Base-by-base conservation (phyloP, 2,113 vertebrate species). In the Cathartes aura region DNA sequence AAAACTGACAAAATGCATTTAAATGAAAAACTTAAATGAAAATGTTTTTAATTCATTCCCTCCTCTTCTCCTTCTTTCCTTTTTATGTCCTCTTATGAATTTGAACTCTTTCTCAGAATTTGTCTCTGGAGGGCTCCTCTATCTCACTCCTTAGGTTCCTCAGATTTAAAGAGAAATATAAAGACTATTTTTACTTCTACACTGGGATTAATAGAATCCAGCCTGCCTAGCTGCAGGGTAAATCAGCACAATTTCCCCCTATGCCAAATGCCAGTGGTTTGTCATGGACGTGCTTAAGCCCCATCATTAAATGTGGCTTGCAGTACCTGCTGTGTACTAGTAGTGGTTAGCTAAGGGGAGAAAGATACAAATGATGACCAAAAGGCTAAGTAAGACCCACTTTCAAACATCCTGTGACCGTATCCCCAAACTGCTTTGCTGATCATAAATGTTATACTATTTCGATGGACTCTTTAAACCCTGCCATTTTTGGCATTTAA, bases 231-330 rank as follows among this genome's bases (percentile, higher is more conserved):
- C 74, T 94, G 55, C 84, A 75, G 66, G 78, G 74, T 97, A 96
- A 97, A 97, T 96, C 93, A 96, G 93, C 58, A 55, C 86, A 91
- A 91, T 94, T 96, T 91, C n/a, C 55, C 81, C 89, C 82, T 90
- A n/a, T 80, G 74, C 81, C 96, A 89, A 84, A 56, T 81, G 40
- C 74, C 36, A 48, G 79, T 53, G 72, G 13, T 82, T 89, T 94
- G 81, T 87, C 89, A 67, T 29, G 87, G 87, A 78, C 0, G 0
- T 97, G 50, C 76, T 87, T 90, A 89, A 90, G n/a, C 32, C 38
- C 36, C 75, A 80, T 60, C 74, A 71, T 91, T 90, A 95, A 94
- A 42, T 40, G 82, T 68, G 47, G 22, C 67, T 93, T 74, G 26
- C 59, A 81, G 63, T 71, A 71, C 55, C 27, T 68, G 32, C 38